A percentile compares a stretch with the other conserved stretches of the same genome.
These are phyloP conservation scores for sheep (Ovis aries) DNA, from an alignment of 2,113 vertebrate species.

Conservation along the genomic window ARS-UI_Ramb_v3.0 NC_056080.1:7134001-7134500, in stretches of 20 bases:
- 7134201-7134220: not conserved
- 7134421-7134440: not conserved
- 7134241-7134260: fast-evolving
- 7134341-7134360: fast-evolving
- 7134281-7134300: not conserved
- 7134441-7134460: not conserved
- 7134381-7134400: not conserved
- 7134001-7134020: fast-evolving
- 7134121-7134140: fast-evolving
- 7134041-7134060: fast-evolving
- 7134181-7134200: not conserved
- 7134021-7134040: not conserved
- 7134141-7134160: fast-evolving
- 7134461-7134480: not conserved
- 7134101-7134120: too few species aligned
- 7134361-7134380: not conserved
- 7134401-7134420: not conserved
- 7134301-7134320: fast-evolving
- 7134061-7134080: not conserved
- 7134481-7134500: not conserved
- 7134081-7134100: fast-evolving
- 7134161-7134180: too few species aligned
- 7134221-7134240: not conserved
- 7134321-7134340: not conserved
- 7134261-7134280: not conserved